Percentiles rank a stretch among this genome's conserved stretches.
Conservation (phyloP, 2,797 vertebrate genomes). For the Trachops cirrhosus region DNA sequence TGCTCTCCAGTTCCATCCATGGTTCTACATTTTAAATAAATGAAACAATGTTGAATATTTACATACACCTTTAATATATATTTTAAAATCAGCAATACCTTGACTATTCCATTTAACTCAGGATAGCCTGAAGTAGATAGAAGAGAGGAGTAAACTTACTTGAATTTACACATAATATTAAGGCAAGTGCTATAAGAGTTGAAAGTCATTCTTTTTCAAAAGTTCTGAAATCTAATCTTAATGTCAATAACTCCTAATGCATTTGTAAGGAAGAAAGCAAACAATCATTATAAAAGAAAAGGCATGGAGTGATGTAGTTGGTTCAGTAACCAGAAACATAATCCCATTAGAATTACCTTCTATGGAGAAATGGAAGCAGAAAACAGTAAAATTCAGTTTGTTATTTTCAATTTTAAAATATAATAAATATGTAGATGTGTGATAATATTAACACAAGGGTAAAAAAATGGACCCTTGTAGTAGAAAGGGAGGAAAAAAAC, state of each 20-base stretch:
- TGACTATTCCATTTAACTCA: neutral
- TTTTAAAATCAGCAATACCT: neutral
- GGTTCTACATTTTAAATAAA: neutral
- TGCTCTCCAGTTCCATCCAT: no score
- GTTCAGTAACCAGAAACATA: neutral
- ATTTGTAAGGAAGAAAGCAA: conserved; percentile 1
- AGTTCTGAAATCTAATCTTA: neutral
- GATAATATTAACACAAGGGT: neutral
- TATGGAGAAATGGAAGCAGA: neutral
- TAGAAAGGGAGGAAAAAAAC: neutral
- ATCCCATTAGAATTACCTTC: neutral
- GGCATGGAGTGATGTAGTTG: neutral
- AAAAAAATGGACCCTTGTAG: neutral
- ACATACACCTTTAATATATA: neutral
- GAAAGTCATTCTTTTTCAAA: neutral
- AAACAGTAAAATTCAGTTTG: neutral
- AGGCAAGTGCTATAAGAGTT: neutral
- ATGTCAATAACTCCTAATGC: neutral
- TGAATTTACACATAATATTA: neutral
- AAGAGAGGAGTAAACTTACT: neutral
- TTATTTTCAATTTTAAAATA: conserved; percentile 10
- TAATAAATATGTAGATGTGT: neutral
- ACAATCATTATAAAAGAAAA: neutral
- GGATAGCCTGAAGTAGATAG: neutral
- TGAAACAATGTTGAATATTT: conserved; percentile 31